Conservation (phyloP, 92 coral and sea anemone genomes). For the Siderastrea radians region DNA sequence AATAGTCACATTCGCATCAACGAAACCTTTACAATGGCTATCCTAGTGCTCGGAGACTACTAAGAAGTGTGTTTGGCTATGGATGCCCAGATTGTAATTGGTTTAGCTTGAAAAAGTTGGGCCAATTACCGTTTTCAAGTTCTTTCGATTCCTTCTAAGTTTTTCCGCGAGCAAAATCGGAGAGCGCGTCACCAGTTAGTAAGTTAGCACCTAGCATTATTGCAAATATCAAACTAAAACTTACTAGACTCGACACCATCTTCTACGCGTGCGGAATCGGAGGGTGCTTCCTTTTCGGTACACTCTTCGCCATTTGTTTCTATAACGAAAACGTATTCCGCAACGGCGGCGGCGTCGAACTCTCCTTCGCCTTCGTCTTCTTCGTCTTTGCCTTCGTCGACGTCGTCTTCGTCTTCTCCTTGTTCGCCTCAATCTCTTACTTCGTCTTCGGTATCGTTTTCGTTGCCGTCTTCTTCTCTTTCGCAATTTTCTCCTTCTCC, state of each 20-base stretch:
- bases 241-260: conserved; percentile 3
- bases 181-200: too few relatives aligned
- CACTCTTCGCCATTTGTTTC: conserved; percentile 14
- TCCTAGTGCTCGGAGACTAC: too few relatives aligned
- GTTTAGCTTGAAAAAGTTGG: too few relatives aligned
- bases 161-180: too few relatives aligned
- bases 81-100: too few relatives aligned
- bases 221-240: neutral
- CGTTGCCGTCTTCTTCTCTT: conserved; percentile 22
- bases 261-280: neutral
- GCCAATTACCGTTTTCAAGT: too few relatives aligned
- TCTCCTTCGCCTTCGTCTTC: conserved; percentile 36
- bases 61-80: too few relatives aligned
- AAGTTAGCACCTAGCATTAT: neutral
- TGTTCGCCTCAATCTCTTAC: conserved; percentile 31
- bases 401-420: conserved; percentile 27
- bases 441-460: conserved; percentile 21
- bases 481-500: conserved; percentile 20
- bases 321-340: conserved; percentile 17
- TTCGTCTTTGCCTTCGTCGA: conserved; percentile 25
- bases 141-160: too few relatives aligned
- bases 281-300: conserved; percentile 2
- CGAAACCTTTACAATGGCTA: too few relatives aligned
- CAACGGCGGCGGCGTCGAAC: conserved; percentile 18
- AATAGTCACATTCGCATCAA: too few relatives aligned